These are phyloP conservation scores for Lepidonotus clava DNA, from an alignment of 2,888 invertebrate genomes.

Conservation along the genomic window DNA sequence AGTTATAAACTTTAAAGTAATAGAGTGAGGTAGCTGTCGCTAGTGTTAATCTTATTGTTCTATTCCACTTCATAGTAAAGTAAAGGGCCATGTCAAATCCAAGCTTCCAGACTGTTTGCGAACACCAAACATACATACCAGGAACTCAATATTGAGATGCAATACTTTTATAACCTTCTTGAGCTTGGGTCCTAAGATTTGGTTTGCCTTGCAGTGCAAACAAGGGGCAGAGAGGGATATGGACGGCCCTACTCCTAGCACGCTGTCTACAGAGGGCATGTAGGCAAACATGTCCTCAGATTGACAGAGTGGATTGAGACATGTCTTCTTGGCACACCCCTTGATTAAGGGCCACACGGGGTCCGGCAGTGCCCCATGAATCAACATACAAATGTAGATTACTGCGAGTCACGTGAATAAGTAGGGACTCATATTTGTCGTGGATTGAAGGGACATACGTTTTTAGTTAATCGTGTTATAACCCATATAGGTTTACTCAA, in stretches of 20 bases:
- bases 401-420: constrained; percentile 4
- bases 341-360: neutral
- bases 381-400: constrained; percentile 29
- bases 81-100: no score
- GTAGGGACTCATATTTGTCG: no score
- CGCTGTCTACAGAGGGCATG: neutral
- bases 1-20: no score
- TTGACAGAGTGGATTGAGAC: constrained; percentile 48
- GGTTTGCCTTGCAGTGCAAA: neutral
- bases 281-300: constrained; percentile 31
- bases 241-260: neutral
- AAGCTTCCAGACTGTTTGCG: no score
- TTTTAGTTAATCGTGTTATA: no score
- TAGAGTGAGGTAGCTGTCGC: no score
- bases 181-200: neutral
- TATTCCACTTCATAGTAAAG: no score
- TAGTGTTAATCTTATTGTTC: no score
- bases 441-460: no score
- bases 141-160: neutral
- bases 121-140: no score
- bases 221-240: neutral
- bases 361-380: neutral
- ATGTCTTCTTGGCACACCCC: constrained; percentile 13
- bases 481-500: no score
- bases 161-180: neutral